Percentiles rank a stretch among this genome's conserved stretches.
phyloP scores from a whole-genome alignment of 2,888 invertebrate species.

The Synergus umbraculus region DNA sequence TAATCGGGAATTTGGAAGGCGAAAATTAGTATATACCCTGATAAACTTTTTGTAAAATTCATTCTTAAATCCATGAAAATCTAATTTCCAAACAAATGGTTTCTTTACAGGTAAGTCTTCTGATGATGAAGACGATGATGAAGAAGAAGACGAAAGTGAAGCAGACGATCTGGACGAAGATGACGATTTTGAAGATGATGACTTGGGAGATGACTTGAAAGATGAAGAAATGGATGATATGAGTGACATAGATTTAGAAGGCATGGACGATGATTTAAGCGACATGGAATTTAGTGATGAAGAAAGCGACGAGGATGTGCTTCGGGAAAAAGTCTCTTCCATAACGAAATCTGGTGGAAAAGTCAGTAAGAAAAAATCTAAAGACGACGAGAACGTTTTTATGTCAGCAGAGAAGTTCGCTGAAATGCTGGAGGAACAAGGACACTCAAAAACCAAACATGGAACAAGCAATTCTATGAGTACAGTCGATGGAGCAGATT shows the following conservation, averaged over 20 bases:
- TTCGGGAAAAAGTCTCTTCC: not conserved
- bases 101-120: conserved; percentile 46
- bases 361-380: conserved; percentile 49
- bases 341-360: conserved; percentile 47
- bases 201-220: conserved; percentile 74
- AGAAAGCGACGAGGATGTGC: conserved; percentile 60
- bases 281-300: conserved; percentile 76
- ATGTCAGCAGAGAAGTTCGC: conserved; percentile 94
- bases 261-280: conserved; percentile 76
- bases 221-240: conserved; percentile 68
- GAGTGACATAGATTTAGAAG: conserved; percentile 66
- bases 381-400: conserved; percentile 79
- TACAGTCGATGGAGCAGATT: conserved; percentile 87
- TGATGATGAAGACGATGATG: conserved; percentile 54
- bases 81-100: not conserved
- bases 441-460: conserved; percentile 79
- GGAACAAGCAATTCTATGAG: conserved; percentile 85
- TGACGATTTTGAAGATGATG: conserved; percentile 48
- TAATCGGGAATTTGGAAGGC: too few relatives aligned
- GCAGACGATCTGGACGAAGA: conserved; percentile 51
- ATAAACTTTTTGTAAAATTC: too few relatives aligned
- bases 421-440: conserved; percentile 90
- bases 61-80: not conserved
- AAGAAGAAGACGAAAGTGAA: conserved; percentile 60
- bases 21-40: too few relatives aligned